Base-by-base conservation (phyloP, 2,797 vertebrate genomes). In the Pyrrhura leucotis region DNA sequence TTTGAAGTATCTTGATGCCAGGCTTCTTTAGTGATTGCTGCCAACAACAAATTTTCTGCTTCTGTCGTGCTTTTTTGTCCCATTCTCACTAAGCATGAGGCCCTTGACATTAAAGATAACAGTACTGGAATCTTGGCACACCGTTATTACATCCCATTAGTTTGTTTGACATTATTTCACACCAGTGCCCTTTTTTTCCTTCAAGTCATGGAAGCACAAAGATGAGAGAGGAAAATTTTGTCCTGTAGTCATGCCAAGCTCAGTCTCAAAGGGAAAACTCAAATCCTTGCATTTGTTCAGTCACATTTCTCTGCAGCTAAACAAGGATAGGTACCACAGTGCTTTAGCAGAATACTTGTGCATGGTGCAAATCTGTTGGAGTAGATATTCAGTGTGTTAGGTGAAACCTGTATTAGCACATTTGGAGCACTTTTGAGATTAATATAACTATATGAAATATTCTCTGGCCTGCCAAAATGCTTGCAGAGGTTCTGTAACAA, bases 161-260 rank as follows among this genome's bases (percentile, higher is more conserved):
- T 86, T 88, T 50, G 21, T 54, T 85, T 85, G 84, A 74, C 74
- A 35, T 80, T 76, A 22, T 88, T 83, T 91, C 45, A 62, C 68
- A 33, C 22, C 13, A 1, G 12, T 92, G 21, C 5, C 37, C 25
- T 18, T 79, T 48, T 86, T 91, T 67, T 78, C 29, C 6, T 88
- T 80, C 29, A 48, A 51, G 51, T 80, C 42, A 48, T 44, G 45
- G 63, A 91, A 91, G 53, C 62, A 50, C 25, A 87, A 58, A 88
- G 63, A 33, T 68, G 54, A 89, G 77, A 88, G 69, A 86, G 61
- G 76, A 82, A 56, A 73, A 28, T 42, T 91, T 92, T 80, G 18
- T 90, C 10, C 51, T 85, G 6, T 66, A 78, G 56, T 89, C 14
- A 9, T 31, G 66, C 47, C 58, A 91, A 63, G 16, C 33, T 47